phyloP scores from a whole-genome alignment of 2,888 invertebrate genomes.

The Drosophila paramelanica region DNA sequence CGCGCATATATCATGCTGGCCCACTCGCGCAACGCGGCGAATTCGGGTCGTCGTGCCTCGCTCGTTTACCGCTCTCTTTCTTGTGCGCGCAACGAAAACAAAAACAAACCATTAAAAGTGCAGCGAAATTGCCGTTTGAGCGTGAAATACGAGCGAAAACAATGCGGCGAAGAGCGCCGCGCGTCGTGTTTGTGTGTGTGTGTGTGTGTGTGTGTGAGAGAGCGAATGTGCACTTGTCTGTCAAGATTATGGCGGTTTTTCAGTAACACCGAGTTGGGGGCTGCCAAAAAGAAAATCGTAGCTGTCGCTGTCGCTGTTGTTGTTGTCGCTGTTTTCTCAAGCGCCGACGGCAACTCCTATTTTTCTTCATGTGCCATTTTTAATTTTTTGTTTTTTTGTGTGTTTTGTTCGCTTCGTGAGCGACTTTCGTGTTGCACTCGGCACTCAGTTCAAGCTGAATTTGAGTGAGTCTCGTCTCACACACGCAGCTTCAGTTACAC shows the following conservation, averaged over 20 bases:
- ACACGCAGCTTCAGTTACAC: conserved; percentile 25
- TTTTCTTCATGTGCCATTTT: conserved; percentile 78
- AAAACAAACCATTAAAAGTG: conserved; percentile 75
- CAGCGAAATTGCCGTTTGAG: conserved; percentile 66
- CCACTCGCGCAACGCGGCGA: conserved; percentile 61
- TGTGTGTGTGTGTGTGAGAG: conserved; percentile 29
- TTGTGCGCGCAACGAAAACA: conserved; percentile 64
- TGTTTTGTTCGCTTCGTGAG: conserved; percentile 32
- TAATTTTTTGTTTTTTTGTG: conserved; percentile 2
- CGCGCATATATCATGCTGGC: conserved; percentile 52
- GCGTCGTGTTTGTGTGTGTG: no score
- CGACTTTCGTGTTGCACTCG: conserved; percentile 37
- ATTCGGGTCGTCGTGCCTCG: conserved; percentile 48
- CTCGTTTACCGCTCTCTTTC: conserved; percentile 41
- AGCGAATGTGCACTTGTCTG: conserved; percentile 70
- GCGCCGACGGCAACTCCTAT: conserved; percentile 82
- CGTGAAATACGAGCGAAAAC: conserved; percentile 82
- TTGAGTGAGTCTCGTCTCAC: conserved; percentile 38
- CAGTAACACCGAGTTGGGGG: conserved; percentile 53
- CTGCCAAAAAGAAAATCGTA: conserved; percentile 53
- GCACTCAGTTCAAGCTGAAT: conserved; percentile 41
- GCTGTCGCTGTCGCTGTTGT: conserved; percentile 31
- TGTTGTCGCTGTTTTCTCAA: conserved; percentile 45
- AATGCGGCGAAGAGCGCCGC: conserved; percentile 59
- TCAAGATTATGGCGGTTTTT: conserved; percentile 80